Evolutionary conservation across 2,113 vertebrate species (phyloP).

Genomic region (Sprattus sprattus): DNA sequence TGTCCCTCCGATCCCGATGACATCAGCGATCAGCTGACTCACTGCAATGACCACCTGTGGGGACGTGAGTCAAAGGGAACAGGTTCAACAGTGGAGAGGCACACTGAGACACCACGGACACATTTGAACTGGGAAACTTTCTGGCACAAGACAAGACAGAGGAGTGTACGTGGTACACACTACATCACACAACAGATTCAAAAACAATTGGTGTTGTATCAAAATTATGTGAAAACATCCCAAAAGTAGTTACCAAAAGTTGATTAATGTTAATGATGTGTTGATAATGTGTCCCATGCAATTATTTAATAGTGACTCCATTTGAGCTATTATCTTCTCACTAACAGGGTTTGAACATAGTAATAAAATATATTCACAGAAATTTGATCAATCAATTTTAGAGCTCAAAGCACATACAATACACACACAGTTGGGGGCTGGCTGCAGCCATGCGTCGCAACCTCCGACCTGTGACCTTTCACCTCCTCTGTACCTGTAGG

Average conservation of each 20-base stretch:
- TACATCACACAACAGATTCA: background rate
- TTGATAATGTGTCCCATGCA: too few species aligned
- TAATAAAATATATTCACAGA: too few species aligned
- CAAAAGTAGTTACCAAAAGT: background rate
- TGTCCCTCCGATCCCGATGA: conserved; percentile 94
- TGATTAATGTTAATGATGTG: too few species aligned
- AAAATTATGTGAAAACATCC: background rate
- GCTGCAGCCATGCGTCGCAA: background rate
- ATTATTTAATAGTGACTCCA: too few species aligned
- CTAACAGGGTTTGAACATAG: too few species aligned
- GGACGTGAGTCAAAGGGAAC: background rate
- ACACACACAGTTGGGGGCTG: too few species aligned
- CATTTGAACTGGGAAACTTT: background rate
- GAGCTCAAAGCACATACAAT: background rate
- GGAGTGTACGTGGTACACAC: background rate
- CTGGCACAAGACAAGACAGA: background rate
- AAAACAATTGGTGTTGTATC: background rate
- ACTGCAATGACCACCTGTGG: conserved; percentile 94
- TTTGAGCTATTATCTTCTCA: too few species aligned
- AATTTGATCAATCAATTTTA: background rate
- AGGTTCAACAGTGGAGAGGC: background rate
- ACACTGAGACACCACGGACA: background rate
- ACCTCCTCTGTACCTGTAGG: conserved; percentile 75
- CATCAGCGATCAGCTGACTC: conserved; percentile 96
- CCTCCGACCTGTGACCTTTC: too few species aligned